A percentile compares a stretch with the other conserved stretches of the same genome.
phyloP scores from a whole-genome alignment of 2,797 vertebrate genomes.

The Sylvia borin region DNA sequence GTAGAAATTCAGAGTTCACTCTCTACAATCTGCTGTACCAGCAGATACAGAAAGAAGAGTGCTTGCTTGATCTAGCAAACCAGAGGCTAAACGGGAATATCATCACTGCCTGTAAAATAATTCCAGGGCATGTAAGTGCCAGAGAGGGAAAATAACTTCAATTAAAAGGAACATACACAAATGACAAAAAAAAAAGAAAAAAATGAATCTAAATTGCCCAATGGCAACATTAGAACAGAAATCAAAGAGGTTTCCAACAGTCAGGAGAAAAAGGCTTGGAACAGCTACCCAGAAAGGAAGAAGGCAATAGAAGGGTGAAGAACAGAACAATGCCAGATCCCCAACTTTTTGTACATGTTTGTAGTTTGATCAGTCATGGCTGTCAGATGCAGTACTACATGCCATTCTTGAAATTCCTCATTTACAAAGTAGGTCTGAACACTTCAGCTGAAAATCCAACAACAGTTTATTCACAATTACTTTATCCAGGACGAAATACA shows the following conservation, averaged over 20 bases:
- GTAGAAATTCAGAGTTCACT: conserved; percentile 17
- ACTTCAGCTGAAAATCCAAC: not conserved
- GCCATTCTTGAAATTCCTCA: not conserved
- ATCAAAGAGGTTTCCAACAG: not conserved
- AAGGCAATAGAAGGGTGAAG: not conserved
- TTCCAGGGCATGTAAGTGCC: not conserved
- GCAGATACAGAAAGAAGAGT: not conserved
- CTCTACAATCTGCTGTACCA: conserved; percentile 1
- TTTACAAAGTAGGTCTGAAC: not conserved
- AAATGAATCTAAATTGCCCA: not conserved
- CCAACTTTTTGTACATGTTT: not conserved
- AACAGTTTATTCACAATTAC: not conserved
- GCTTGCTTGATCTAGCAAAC: not conserved
- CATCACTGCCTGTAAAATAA: conserved; percentile 1
- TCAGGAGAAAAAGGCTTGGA: not conserved
- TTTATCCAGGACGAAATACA: not conserved
- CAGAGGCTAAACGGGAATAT: conserved; percentile 2
- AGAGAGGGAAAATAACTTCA: conserved; percentile 36
- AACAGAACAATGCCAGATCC: not conserved
- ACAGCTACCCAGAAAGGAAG: not conserved
- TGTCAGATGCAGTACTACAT: not conserved
- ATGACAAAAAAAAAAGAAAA: not conserved
- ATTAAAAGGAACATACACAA: conserved; percentile 34
- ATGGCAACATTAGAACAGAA: not conserved
- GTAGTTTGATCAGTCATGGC: not conserved